Percentiles rank a stretch among this genome's conserved stretches.
These are phyloP conservation scores for Aphis craccivora DNA, from an alignment of 1,140 invertebrate genomes.

Conservation along the genomic window DNA sequence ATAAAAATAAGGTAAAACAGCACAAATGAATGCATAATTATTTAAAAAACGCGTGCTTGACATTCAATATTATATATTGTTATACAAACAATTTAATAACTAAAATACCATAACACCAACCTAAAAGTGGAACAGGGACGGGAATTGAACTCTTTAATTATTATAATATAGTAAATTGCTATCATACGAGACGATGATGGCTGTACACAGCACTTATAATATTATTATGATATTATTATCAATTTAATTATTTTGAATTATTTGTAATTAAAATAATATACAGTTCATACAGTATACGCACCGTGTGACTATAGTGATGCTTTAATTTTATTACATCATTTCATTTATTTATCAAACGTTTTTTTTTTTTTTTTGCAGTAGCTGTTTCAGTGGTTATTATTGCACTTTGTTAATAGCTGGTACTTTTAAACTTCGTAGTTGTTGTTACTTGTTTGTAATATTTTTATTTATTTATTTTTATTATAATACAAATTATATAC, in stretches of 20 bases:
- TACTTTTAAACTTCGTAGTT: too few relatives aligned
- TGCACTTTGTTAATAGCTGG: too few relatives aligned
- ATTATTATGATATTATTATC: neutral
- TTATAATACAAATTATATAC: too few relatives aligned
- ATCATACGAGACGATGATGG: too few relatives aligned
- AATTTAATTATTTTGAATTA: neutral
- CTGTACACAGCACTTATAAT: neutral
- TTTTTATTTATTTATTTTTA: too few relatives aligned
- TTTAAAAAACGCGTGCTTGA: neutral
- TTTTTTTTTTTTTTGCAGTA: too few relatives aligned
- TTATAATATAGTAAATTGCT: neutral
- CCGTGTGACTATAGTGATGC: too few relatives aligned
- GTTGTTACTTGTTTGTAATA: too few relatives aligned
- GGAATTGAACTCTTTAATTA: neutral
- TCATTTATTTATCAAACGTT: too few relatives aligned
- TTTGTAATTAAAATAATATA: neutral
- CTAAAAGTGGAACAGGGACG: neutral
- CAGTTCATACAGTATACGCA: neutral
- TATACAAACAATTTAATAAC: neutral
- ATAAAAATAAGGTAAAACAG: neutral
- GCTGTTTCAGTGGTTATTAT: too few relatives aligned
- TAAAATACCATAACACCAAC: neutral
- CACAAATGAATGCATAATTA: neutral
- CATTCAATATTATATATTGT: neutral
- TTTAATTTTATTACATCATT: too few relatives aligned